Evolutionary conservation across 2,888 invertebrate genomes (phyloP), one percentile per base, ranked within the genome.

Genomic region (Sarcophaga carnaria): DNA sequence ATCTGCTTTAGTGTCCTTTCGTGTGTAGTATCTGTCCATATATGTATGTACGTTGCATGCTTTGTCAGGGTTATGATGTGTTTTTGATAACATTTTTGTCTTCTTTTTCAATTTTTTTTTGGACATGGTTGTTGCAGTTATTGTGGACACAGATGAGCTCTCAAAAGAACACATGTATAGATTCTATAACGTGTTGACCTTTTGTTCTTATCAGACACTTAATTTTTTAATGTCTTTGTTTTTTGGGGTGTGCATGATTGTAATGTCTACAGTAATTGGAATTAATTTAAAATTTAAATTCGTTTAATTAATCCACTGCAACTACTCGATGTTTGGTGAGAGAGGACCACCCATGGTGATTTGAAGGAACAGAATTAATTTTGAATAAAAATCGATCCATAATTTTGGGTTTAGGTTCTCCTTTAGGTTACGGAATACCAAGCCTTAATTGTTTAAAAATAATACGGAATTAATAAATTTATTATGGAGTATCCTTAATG

Each of bases 191-290:
- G 59, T 77, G 60, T 66, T 82, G 83, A 83, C 71, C 77, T 77
- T 54, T 83, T 72, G 66, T 27, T 20, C 66, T 83, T 77, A 83
- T 71, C 66, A 62, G 49, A 66, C 77, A 77, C 49, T 66, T 77
- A 47, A 72, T 79, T 77, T 20, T 67, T 77, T 67, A 66, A 59
- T 67, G n/a, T 59, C 12, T 63, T 17, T 54, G 54, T 54, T 54
- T 54, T 54, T 1, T 54, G 12, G 54, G 4, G 12, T 54, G 54
- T 17, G 54, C 54, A 12, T 54, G 5, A 0, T 14, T 54, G 17
- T 54, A 54, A 37, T 37, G 8, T 8, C 37, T 0, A 37, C 10
- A 37, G 8, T 8, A 37, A 37, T 10, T 37, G 37, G 10, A 37
- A 37, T 37, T 37, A 8, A 37, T 37, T 37, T 37, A 10, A 10